Evolutionary conservation across 64 coral and sea anemone genomes (phyloP).

Genomic region (Platygyra sinensis): DNA sequence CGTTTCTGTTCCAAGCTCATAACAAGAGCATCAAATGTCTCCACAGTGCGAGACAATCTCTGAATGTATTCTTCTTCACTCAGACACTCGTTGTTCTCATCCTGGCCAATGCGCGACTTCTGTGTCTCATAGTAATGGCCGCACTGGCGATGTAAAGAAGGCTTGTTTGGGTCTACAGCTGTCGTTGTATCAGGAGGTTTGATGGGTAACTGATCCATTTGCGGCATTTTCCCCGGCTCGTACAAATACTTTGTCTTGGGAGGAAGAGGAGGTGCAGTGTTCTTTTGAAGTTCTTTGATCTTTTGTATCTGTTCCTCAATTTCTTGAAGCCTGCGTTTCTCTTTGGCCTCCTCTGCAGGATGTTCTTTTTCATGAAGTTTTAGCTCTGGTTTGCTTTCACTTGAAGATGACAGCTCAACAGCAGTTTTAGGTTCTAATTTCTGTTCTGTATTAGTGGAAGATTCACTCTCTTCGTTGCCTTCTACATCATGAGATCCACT

Average conservation of each 20-base stretch:
- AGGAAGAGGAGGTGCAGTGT: constrained; percentile 4
- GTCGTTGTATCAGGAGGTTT: constrained; percentile 9
- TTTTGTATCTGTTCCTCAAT: constrained; percentile 48
- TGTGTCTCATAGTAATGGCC: constrained; percentile 73
- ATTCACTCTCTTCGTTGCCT: background rate
- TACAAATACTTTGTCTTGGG: constrained; percentile 37
- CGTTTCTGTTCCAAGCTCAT: constrained; percentile 23
- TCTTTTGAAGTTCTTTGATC: constrained; percentile 60
- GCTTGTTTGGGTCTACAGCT: constrained; percentile 28
- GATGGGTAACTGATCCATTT: background rate
- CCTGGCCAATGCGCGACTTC: constrained; percentile 43
- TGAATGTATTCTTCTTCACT: constrained; percentile 57
- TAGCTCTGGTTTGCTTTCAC: background rate
- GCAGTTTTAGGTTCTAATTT: background rate
- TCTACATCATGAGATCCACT: background rate
- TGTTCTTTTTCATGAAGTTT: background rate
- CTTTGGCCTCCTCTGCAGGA: background rate
- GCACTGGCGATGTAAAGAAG: constrained; percentile 63
- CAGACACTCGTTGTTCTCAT: constrained; percentile 55
- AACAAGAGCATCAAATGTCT: constrained; percentile 63
- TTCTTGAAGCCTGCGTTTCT: constrained; percentile 5
- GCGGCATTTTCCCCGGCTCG: constrained; percentile 57
- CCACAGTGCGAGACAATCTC: constrained; percentile 21
- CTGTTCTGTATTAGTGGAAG: background rate
- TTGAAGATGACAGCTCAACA: background rate